Base-by-base conservation (phyloP, 2,797 vertebrate genomes). In the Distichodus sexfasciatus region DNA sequence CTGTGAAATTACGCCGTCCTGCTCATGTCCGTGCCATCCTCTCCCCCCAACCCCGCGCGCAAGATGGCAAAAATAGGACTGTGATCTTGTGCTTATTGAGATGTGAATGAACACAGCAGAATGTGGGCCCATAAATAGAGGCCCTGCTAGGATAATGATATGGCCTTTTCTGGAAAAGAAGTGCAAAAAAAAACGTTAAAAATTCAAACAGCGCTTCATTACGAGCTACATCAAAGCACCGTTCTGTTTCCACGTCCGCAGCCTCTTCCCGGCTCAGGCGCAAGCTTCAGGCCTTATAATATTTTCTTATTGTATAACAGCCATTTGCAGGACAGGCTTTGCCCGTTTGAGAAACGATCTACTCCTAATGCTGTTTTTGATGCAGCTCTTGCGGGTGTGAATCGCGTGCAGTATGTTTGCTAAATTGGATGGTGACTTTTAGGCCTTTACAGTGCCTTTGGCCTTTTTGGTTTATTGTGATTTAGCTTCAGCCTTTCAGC, bases 1-100 rank as follows among this genome's bases (percentile, higher is more conserved):
- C 64, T 67, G 71, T 67, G 63, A 73, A 40, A 67, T 67, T 43
- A 40, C 6, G 29, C 48, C 31, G 26, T 60, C 67, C 62, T 31
- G 55, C 43, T 1, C 31, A 47, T 26, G 29, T 43, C 28, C 55
- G 6, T 33, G 8, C 21, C 40, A 47, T 19, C 23, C 15, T 6
- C 47, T 36, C 28, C 19, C 48, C 29, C 62, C 36, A n/a, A n/a
- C n/a, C 14, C 24, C 4, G 21, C 24, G 29, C 26, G 44, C 14
- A n/a, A 33, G 17, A 10, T 19, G 36, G 5, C 43, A 65, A 72
- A 68, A 72, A 69, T 66, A 66, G 41, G 24, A 44, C 35, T 55
- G 28, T 3, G 1, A 53, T 48, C 47, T 35, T 55, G 60, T 65
- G 60, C 64, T 44, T 61, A 61, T 54, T 61, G 40, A 38, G 26